phyloP scores from a whole-genome alignment of 1,140 invertebrate species.

The Telenomus remus region DNA sequence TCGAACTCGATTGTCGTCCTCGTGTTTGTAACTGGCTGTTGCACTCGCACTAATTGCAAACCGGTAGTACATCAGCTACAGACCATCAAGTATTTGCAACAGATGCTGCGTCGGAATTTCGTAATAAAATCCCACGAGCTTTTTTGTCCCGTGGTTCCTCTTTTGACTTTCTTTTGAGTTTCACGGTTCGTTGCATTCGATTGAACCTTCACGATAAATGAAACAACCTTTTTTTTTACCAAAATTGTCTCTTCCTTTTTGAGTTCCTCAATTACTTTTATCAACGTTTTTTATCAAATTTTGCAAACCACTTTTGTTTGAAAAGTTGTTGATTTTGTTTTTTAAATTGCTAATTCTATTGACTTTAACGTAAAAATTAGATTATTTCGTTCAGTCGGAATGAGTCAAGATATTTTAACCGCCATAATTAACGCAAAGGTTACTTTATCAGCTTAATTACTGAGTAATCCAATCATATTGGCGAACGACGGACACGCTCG shows the following conservation, averaged over 20 bases:
- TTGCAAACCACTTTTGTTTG: too few relatives aligned
- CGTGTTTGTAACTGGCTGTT: constrained; percentile 67
- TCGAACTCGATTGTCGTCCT: constrained; percentile 56
- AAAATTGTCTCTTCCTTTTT: constrained; percentile 1
- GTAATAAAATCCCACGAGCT: constrained; percentile 50
- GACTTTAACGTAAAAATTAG: background rate
- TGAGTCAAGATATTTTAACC: constrained; percentile 17
- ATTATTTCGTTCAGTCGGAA: constrained; percentile 1
- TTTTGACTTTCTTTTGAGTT: constrained; percentile 51
- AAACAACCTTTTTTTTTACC: constrained; percentile 23
- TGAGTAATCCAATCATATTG: constrained; percentile 48
- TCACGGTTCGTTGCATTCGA: constrained; percentile 23
- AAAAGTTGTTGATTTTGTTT: too few relatives aligned
- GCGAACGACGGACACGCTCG: constrained; percentile 37
- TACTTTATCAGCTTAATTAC: constrained; percentile 49
- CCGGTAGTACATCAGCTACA: constrained; percentile 47
- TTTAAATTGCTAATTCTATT: too few relatives aligned
- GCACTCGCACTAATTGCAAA: constrained; percentile 63
- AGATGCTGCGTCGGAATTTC: constrained; percentile 43
- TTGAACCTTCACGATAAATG: constrained; percentile 25
- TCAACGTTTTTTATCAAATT: constrained; percentile 1
- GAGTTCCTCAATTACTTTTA: background rate
- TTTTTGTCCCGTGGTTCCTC: constrained; percentile 31
- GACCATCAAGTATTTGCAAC: constrained; percentile 51
- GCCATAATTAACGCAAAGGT: constrained; percentile 38